Evolutionary conservation across 2,888 invertebrate species (phyloP), one percentile per base, ranked within the genome.

Genomic region (Dorcus parallelipipedus): DNA sequence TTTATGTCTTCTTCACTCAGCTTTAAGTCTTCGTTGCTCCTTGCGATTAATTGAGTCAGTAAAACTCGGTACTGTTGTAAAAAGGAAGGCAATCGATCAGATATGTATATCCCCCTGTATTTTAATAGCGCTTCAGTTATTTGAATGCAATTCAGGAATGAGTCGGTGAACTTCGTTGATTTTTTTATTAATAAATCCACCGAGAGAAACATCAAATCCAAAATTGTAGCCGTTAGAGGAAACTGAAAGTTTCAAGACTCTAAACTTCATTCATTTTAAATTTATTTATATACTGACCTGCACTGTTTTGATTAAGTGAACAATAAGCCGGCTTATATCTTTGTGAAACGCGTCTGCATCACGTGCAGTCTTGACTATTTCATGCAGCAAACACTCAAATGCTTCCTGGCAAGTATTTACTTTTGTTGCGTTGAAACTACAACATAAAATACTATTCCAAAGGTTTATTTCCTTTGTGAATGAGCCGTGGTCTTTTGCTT

Each of bases 51-150:
- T 9, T 59, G 43, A 49, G 66, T 69, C 43, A 79, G 57, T 14
- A 78, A 56, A 7, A 64, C 26, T 59, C 78, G 65, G 61, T 76
- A 78, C 38, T 73, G 71, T 62, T 75, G 73, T 55, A 78, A 65
- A 68, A 68, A 78, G 0, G 73, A 63, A 1, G 78, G 75, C 39
- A 79, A 61, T 41, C 78, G 67, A 58, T 78, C 77, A 69, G 74
- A 69, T 26, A 77, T 65, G 26, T 76, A 57, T 3, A 73, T 61
- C 60, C 71, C 74, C 38, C 77, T 64, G 55, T 69, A 64, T 62
- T 73, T 75, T 38, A 78, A 57, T 49, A 78, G 65, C 52, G 63
- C 62, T 52, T 75, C 74, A 64, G 78, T 56, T 39, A 76, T 58
- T 23, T 68, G 60, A 3, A 74, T 61, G 38, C 71, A 62, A 38